Evolutionary conservation across 2,797 vertebrate species (phyloP).

Genomic region (Perodicticus potto): DNA sequence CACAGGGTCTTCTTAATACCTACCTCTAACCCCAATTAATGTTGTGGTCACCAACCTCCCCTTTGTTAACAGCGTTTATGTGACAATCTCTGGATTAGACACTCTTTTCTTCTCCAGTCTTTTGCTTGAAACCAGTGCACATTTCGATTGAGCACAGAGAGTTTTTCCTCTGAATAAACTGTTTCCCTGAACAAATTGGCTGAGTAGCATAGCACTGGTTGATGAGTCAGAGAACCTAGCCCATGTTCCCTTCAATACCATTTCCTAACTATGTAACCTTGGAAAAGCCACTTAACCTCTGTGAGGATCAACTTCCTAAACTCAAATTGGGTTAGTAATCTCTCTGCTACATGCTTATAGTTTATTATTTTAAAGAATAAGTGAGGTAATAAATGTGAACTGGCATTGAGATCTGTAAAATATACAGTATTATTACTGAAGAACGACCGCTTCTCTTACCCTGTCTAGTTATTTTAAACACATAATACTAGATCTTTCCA

Average conservation of each 20-base stretch:
- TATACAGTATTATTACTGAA: not conserved
- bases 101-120: not conserved
- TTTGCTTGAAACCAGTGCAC: not conserved
- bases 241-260: not conserved
- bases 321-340: not conserved
- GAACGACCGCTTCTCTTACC: not conserved
- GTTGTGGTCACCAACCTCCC: not conserved
- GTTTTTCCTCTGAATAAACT: not conserved
- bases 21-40: not conserved
- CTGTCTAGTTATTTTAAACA: constrained; percentile 11
- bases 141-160: not conserved
- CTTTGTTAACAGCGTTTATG: not conserved
- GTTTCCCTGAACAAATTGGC: not conserved
- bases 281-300: constrained; percentile 61
- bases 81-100: not conserved
- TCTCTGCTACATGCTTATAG: not conserved
- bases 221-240: not conserved
- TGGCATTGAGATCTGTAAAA: not conserved
- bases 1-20: no score
- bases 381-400: not conserved
- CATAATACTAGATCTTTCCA: constrained; percentile 2
- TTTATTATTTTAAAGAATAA: not conserved
- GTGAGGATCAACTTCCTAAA: constrained; percentile 54
- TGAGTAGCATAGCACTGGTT: no score
- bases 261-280: constrained; percentile 26